Conservation (phyloP, 2,797 vertebrate species). For the Melanotaenia trifasciata region DNA sequence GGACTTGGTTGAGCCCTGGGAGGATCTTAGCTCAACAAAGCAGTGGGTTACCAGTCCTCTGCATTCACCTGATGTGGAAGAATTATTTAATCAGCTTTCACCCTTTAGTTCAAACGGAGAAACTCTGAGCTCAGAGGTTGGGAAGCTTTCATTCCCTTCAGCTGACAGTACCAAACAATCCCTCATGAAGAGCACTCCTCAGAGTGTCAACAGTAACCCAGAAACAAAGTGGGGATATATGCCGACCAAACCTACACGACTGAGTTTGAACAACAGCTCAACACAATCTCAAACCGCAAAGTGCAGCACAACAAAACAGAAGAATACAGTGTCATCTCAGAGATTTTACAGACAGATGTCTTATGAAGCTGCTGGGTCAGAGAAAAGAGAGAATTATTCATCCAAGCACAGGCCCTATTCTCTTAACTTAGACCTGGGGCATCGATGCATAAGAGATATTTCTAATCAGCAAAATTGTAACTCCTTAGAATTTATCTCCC, state of each 20-base stretch:
- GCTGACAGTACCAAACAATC: conserved; percentile 28
- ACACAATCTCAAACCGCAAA: conserved; percentile 63
- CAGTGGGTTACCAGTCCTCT: conserved; percentile 97
- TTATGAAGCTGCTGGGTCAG: conserved; percentile 68
- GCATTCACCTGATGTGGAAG: conserved; percentile 92
- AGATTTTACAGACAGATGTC: conserved; percentile 79
- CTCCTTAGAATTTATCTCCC: conserved; percentile 60
- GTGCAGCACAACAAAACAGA: conserved; percentile 68
- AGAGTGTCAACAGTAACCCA: conserved; percentile 48
- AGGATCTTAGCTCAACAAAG: conserved; percentile 85
- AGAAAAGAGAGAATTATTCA: conserved; percentile 67
- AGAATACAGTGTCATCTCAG: conserved; percentile 71
- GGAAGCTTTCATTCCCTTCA: conserved; percentile 32
- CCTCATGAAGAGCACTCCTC: conserved; percentile 43
- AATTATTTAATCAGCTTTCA: conserved; percentile 77
- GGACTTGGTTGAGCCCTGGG: conserved; percentile 94
- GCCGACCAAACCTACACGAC: conserved; percentile 43
- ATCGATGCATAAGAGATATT: conserved; percentile 82
- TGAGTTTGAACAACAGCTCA: conserved; percentile 36
- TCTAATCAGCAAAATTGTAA: conserved; percentile 79
- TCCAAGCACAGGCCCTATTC: conserved; percentile 88
- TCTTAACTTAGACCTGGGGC: conserved; percentile 89
- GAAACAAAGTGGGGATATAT: conserved; percentile 60
- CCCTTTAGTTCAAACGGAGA: conserved; percentile 50
- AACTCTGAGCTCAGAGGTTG: conserved; percentile 29